phyloP scores from a whole-genome alignment of 2,113 vertebrate species.

The Crotalus helleri region DNA sequence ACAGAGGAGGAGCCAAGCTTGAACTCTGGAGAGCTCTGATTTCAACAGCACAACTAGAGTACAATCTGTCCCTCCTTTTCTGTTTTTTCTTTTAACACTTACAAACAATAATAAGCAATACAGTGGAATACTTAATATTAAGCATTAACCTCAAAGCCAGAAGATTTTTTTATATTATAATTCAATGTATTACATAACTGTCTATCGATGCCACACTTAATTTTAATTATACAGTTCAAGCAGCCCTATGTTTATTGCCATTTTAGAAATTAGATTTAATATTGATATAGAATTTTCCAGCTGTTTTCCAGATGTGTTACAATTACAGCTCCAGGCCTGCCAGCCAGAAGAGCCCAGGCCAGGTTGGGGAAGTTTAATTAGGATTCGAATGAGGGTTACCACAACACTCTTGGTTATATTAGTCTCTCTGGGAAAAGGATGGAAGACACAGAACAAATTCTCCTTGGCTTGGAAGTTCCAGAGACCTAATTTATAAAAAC shows the following conservation, averaged over 20 bases:
- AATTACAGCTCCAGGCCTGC: too few relatives aligned
- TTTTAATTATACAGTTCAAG: background rate
- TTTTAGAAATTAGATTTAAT: too few relatives aligned
- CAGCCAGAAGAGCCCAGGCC: too few relatives aligned
- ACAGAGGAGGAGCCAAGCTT: background rate
- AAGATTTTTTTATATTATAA: background rate
- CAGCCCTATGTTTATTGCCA: too few relatives aligned
- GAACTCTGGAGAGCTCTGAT: background rate
- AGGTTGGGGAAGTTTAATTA: too few relatives aligned
- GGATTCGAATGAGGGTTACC: too few relatives aligned
- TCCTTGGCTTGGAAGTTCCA: background rate
- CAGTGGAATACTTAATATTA: too few relatives aligned
- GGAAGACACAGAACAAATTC: too few relatives aligned
- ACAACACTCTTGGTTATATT: too few relatives aligned
- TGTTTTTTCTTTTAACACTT: background rate
- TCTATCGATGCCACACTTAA: background rate
- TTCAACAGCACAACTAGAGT: background rate
- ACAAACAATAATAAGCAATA: background rate
- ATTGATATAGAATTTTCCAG: too few relatives aligned
- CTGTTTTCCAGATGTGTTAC: too few relatives aligned
- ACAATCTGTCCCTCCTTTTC: background rate
- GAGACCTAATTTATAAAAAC: background rate
- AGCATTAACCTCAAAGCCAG: background rate
- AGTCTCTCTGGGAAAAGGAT: too few relatives aligned
- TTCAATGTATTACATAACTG: background rate